Percentiles rank a stretch among this genome's conserved stretches.
Evolutionary conservation across 2,888 invertebrate genomes (phyloP).

Genomic region (Zaprionus obscuricornis): DNA sequence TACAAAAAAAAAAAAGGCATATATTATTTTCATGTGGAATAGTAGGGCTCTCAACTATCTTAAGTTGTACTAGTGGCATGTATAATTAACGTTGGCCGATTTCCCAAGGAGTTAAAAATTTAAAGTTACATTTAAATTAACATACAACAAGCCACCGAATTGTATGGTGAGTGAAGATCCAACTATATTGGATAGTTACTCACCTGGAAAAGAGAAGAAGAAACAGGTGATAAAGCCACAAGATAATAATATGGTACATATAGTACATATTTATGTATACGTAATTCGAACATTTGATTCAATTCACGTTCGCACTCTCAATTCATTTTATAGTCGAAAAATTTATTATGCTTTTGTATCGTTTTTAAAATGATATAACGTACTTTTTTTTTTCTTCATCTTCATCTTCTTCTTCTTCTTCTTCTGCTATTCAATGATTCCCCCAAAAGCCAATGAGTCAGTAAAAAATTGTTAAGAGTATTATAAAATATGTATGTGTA

Average conservation of each 20-base stretch:
- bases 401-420: no score
- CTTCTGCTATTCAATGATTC: slow-evolving; percentile 9
- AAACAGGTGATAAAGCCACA: slow-evolving; percentile 28
- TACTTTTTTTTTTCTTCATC: no score
- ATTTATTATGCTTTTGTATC: no score
- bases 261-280: slow-evolving; percentile 14
- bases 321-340: neutral
- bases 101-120: slow-evolving; percentile 68
- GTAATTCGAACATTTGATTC: slow-evolving; percentile 49
- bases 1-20: slow-evolving; percentile 7
- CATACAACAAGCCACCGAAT: slow-evolving; percentile 31
- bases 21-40: slow-evolving; percentile 51
- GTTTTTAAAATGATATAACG: neutral
- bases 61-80: slow-evolving; percentile 5
- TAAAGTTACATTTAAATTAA: slow-evolving; percentile 54
- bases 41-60: slow-evolving; percentile 36
- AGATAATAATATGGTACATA: slow-evolving; percentile 19
- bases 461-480: no score
- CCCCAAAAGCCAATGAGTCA: no score
- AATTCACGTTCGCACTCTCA: slow-evolving; percentile 39
- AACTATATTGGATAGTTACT: slow-evolving; percentile 5
- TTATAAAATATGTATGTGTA: no score
- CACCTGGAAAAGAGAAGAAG: slow-evolving; percentile 27
- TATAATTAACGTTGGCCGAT: slow-evolving; percentile 57
- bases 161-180: no score